Base-by-base conservation (phyloP, 1,140 invertebrate genomes). In the Calephelis virginiensis region DNA sequence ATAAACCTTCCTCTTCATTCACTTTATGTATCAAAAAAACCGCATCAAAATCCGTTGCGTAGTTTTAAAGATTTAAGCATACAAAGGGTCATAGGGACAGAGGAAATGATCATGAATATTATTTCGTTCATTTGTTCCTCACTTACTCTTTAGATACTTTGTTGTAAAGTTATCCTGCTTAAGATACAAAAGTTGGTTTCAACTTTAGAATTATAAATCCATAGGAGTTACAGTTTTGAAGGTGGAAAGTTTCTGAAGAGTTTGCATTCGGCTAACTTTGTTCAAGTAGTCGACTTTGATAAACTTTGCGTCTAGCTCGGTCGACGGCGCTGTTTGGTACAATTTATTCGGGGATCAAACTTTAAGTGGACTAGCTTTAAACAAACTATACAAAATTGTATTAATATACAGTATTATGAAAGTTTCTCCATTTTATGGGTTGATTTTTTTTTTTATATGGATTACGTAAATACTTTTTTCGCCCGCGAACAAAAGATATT, bases 161-260 rank as follows among this genome's bases (percentile, higher is more conserved):
- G 56, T 59, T 40, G 38, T n/a, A 59, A 37, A 59, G 69, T 72
- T 74, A 84, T 75, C 76, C 61, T 70, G 74, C 79, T 81, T 71
- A 70, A 70, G 75, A 81, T 79, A 81, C 67, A 48, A 47, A 76
- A 86, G 76, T 84, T 86, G 72, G 72, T 63, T 70, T 60, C 79
- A 85, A 85, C 75, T 80, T 81, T 69, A 53, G 78, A 77, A 83
- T 83, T 83, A 82, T 85, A 78, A 77, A 70, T 80, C 80, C 80
- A 71, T 74, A 83, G 71, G 75, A 73, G 82, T 85, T 82, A 81
- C 75, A 82, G 78, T 81, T 83, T 77, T 79, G 71, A 78, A 83
- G 73, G 61, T 76, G 74, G 74, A 72, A 75, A 81, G 73, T 82
- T 82, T 56, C 71, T 69, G 66, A 78, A 86, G 76, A 59, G 56